phyloP scores from a whole-genome alignment of 2,797 vertebrate genomes.

The Lepidocolaptes lacrymiger region DNA sequence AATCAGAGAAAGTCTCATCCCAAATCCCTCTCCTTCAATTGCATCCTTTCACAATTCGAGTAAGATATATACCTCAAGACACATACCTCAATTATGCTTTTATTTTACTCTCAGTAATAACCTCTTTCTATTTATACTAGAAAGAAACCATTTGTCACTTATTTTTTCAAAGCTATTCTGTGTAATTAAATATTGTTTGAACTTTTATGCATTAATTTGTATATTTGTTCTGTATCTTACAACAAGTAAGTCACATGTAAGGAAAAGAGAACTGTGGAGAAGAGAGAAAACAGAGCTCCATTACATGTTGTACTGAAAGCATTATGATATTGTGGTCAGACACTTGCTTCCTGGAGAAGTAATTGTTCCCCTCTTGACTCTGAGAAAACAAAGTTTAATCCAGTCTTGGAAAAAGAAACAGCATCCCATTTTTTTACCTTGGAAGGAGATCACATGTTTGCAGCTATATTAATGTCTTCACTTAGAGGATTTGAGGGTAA shows the following conservation, averaged over 20 bases:
- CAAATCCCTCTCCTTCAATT: neutral
- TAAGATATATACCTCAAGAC: neutral
- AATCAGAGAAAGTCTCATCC: neutral
- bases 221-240: neutral
- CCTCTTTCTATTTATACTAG: neutral
- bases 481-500: neutral
- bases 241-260: neutral
- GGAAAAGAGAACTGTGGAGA: neutral
- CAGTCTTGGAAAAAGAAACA: neutral
- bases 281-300: neutral
- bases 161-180: neutral
- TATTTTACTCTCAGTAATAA: neutral
- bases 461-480: neutral
- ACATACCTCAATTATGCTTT: neutral
- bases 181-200: neutral
- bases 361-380: neutral
- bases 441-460: neutral
- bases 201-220: neutral
- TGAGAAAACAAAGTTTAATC: neutral
- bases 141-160: neutral
- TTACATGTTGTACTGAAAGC: neutral
- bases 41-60: neutral
- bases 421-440: neutral
- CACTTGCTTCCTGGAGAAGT: neutral
- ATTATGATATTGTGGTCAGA: neutral